Base-by-base conservation (phyloP, 2,797 vertebrate species). In the Aselliscus stoliczkanus region DNA sequence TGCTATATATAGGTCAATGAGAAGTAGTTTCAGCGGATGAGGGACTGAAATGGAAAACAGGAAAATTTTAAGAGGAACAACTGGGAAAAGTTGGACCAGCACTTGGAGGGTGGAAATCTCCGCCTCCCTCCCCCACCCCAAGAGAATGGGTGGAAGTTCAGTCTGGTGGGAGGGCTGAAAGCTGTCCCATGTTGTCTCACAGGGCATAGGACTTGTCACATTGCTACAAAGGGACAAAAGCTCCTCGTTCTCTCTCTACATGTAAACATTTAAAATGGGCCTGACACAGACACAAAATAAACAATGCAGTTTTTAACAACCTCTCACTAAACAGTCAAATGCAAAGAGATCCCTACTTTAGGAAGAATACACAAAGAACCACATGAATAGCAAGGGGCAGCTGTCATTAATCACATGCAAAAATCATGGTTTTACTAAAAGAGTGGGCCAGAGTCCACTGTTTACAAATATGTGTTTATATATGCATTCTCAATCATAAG, bases 231-330 rank as follows among this genome's bases (percentile, higher is more conserved):
- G 8, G 39, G 37, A 96, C 31, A 94, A 92, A 95, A 81, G 58
- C 47, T 89, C 25, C 52, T 91, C 25, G 54, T 73, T 83, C 50
- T 84, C n/a, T 80, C 58, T 54, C 27, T 69, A 79, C 17, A 82
- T 0, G 7, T 52, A 77, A 94, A 37, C 65, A 91, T 86, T 34
- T 94, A 90, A 88, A 93, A 92, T 81, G 93, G 31, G 64, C 83
- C 52, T 81, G 60, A 89, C 87, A 93, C 4, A 93, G 27, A 94
- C 94, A 91, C 58, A 92, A 96, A 97, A 76, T n/a, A 83, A 87
- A 83, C 6, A 29, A 29, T 14, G 13, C n/a, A 65, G 64, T 79
- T 93, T 84, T 25, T 60, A 95, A 94, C 21, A 37, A 90, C 17
- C 6, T 20, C 21, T 81, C 29, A 52, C 62, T 69, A 93, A 92